Evolutionary conservation across 2,888 invertebrate genomes (phyloP).

Genomic region (Nephrocerus scutellatus): DNA sequence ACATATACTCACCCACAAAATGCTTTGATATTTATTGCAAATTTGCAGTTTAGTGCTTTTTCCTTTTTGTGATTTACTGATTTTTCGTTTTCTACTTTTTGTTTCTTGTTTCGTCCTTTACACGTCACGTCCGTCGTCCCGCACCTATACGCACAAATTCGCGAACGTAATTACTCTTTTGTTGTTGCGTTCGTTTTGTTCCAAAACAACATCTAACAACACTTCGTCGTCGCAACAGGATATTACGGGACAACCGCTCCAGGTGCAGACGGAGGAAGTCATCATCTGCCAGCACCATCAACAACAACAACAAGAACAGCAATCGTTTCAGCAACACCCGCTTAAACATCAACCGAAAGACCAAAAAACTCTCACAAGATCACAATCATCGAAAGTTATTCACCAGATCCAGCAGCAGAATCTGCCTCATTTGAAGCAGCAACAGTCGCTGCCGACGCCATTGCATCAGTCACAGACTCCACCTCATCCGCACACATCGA

Average conservation of each 20-base stretch:
- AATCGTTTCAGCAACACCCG: conserved; percentile 10
- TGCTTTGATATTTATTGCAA: no score
- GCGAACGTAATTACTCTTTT: no score
- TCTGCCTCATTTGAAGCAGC: conserved; percentile 40
- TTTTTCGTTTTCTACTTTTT: no score
- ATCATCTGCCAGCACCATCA: conserved; percentile 33
- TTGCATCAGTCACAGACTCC: conserved; percentile 27
- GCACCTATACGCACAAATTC: no score
- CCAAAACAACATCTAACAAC: no score
- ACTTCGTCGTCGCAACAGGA: no score
- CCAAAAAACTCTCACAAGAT: conserved; percentile 38
- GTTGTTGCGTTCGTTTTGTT: no score
- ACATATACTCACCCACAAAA: no score
- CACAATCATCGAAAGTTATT: conserved; percentile 39
- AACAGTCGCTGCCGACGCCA: conserved; percentile 38
- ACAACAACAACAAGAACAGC: conserved; percentile 12
- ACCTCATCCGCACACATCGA: conserved; percentile 35
- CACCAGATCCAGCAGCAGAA: conserved; percentile 20
- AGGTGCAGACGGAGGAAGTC: conserved; percentile 32
- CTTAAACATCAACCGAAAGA: conserved; percentile 19
- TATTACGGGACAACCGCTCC: conserved; percentile 30
- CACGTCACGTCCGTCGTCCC: no score
- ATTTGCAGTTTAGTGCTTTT: no score
- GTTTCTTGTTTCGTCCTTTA: no score
- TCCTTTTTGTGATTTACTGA: no score